Percentiles rank a stretch among this genome's conserved stretches.
Evolutionary conservation across 2,888 invertebrate species (phyloP).

Genomic region (Orchestes rusci): DNA sequence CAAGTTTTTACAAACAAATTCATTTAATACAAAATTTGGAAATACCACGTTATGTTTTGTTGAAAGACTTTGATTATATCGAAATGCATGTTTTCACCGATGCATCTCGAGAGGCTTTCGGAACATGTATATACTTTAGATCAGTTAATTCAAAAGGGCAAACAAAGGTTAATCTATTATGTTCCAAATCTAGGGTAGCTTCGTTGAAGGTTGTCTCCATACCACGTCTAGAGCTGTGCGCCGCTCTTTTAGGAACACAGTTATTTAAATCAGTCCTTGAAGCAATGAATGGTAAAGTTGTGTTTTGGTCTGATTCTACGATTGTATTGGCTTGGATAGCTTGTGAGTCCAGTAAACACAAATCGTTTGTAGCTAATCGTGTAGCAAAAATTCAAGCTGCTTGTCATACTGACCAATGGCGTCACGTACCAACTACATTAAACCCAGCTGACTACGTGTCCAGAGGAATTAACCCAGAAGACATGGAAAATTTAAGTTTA

Average conservation of each 20-base stretch:
- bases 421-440: slow-evolving; percentile 9
- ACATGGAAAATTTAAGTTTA: neutral
- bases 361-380: slow-evolving; percentile 17
- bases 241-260: slow-evolving; percentile 10
- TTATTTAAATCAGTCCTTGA: slow-evolving; percentile 7
- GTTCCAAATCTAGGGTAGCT: slow-evolving; percentile 21
- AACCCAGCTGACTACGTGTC: slow-evolving; percentile 20
- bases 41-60: slow-evolving; percentile 6
- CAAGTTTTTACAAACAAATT: slow-evolving; percentile 1
- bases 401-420: slow-evolving; percentile 1
- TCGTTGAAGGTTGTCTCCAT: no score
- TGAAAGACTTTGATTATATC: neutral
- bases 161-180: slow-evolving; percentile 5
- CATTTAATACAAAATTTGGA: neutral
- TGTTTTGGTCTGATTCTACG: slow-evolving; percentile 17
- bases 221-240: no score
- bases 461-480: no score
- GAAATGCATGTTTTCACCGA: slow-evolving; percentile 20
- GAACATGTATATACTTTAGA: slow-evolving; percentile 16
- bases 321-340: slow-evolving; percentile 19
- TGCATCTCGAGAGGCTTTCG: slow-evolving; percentile 16
- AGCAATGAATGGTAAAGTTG: neutral
- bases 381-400: slow-evolving; percentile 12
- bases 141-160: slow-evolving; percentile 1
- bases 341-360: slow-evolving; percentile 2